phyloP scores from a whole-genome alignment of 2,113 vertebrate species.

The Marmota flaviventris region DNA sequence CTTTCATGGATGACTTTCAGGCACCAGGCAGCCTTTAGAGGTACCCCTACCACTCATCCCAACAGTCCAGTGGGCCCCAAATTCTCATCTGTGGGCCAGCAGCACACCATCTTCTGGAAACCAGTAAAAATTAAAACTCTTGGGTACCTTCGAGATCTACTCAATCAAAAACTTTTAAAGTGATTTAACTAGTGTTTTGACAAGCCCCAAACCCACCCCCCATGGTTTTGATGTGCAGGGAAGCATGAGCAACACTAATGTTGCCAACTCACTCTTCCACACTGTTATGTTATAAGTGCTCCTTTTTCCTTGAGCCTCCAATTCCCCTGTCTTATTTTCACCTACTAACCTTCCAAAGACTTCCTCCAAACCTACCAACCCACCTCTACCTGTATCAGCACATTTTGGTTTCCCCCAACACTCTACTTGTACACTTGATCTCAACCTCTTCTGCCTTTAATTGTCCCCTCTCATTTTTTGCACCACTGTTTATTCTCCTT shows the following conservation, averaged over 20 bases:
- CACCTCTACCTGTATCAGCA: background rate
- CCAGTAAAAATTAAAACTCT: background rate
- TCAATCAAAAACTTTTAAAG: background rate
- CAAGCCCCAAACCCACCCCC: no score
- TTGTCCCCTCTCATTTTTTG: rapidly evolving
- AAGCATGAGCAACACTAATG: no score
- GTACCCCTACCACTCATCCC: background rate
- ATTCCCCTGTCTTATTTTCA: background rate
- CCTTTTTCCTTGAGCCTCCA: background rate
- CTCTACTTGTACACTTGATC: background rate
- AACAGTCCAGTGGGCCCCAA: background rate
- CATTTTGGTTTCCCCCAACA: background rate
- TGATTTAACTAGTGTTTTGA: background rate
- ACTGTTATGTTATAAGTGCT: rapidly evolving
- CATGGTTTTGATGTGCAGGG: background rate
- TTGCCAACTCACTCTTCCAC: background rate
- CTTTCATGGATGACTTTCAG: background rate
- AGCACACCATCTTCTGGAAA: background rate
- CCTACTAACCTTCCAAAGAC: background rate
- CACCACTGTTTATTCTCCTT: background rate
- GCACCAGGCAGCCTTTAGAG: background rate
- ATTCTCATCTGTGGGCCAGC: background rate
- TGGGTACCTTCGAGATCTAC: background rate
- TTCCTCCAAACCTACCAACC: background rate
- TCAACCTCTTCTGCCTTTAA: background rate